Conservation (phyloP, 2,797 vertebrate genomes). For the Clarias laeviceps region DNA sequence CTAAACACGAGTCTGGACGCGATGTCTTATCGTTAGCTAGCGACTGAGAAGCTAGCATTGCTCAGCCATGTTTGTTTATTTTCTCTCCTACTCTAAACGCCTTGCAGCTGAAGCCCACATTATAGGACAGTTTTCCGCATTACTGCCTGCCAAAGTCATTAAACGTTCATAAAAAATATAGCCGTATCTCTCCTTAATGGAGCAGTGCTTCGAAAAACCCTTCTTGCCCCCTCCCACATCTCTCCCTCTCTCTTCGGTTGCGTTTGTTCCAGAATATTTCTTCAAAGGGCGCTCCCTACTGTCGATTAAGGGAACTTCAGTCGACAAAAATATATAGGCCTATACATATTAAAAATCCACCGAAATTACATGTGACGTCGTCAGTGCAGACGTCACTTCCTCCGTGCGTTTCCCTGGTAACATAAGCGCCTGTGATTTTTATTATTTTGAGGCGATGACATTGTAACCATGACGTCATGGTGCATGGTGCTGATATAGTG, state of each 20-base stretch:
- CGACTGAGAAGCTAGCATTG: conserved; percentile 18
- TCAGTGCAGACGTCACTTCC: too few relatives aligned
- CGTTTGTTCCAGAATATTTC: too few relatives aligned
- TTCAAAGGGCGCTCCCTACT: too few relatives aligned
- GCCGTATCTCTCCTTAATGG: not conserved
- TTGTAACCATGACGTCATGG: too few relatives aligned
- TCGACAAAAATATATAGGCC: too few relatives aligned
- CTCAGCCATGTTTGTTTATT: conserved; percentile 30
- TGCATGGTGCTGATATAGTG: too few relatives aligned
- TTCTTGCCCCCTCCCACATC: not conserved
- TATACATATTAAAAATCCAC: too few relatives aligned
- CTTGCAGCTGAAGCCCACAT: conserved; percentile 7
- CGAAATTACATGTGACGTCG: too few relatives aligned
- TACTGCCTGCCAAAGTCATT: not conserved
- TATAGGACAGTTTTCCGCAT: conserved; percentile 2
- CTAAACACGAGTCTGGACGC: not conserved
- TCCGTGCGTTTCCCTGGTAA: too few relatives aligned
- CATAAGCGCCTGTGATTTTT: too few relatives aligned
- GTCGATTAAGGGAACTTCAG: too few relatives aligned
- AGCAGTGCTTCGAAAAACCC: conserved; percentile 9
- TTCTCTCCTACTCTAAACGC: conserved; percentile 1
- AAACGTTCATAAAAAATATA: not conserved
- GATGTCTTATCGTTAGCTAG: conserved; percentile 1
- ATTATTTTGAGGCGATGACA: too few relatives aligned
- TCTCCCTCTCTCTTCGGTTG: not conserved